phyloP scores from a whole-genome alignment of 2,888 invertebrate genomes.

The Actias luna region DNA sequence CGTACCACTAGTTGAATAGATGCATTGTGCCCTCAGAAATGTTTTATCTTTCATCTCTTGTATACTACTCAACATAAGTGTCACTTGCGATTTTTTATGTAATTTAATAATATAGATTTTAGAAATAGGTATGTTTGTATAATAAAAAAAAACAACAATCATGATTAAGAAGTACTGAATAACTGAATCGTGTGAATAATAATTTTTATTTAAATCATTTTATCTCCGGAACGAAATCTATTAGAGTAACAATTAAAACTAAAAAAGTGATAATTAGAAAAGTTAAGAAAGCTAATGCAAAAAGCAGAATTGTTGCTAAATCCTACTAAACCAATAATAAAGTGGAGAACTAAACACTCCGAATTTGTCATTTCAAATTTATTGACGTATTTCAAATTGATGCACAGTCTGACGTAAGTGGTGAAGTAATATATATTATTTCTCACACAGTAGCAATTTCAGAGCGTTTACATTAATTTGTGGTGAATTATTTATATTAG shows the following conservation, averaged over 20 bases:
- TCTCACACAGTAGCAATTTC: not conserved
- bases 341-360: not conserved
- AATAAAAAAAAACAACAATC: too few relatives aligned
- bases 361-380: not conserved
- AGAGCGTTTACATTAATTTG: not conserved
- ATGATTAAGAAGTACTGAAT: too few relatives aligned
- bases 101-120: not conserved
- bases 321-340: not conserved
- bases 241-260: not conserved
- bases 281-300: not conserved
- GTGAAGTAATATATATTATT: not conserved
- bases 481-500: not conserved
- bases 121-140: not conserved
- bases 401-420: not conserved
- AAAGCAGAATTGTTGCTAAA: not conserved
- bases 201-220: too few relatives aligned
- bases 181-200: too few relatives aligned
- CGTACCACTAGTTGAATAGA: conserved; percentile 46
- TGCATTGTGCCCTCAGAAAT: conserved; percentile 57
- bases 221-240: not conserved
- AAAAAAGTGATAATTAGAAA: not conserved
- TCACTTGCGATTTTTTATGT: too few relatives aligned
- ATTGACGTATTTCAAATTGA: not conserved
- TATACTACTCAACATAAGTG: conserved; percentile 13
- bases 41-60: conserved; percentile 50